These are phyloP conservation scores for Tetragnatha montana DNA, from an alignment of 2,888 invertebrate species.

Conservation along the genomic window DNA sequence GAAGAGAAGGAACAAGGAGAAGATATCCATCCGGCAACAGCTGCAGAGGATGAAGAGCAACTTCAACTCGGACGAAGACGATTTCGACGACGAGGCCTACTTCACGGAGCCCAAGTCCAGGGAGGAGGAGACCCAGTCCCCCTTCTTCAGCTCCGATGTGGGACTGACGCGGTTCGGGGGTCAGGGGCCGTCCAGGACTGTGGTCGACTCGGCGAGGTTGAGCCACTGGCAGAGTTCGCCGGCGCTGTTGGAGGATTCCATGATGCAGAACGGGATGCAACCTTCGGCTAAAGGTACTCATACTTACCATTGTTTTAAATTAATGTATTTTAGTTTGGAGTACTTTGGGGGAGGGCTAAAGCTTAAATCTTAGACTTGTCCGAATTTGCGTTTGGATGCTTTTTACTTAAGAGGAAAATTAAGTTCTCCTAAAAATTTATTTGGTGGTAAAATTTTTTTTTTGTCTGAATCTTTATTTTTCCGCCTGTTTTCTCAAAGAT, in stretches of 20 bases:
- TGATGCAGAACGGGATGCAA: constrained; percentile 38
- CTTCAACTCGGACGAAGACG: constrained; percentile 46
- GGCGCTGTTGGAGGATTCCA: constrained; percentile 46
- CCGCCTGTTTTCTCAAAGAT: too few species aligned
- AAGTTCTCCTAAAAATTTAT: background rate
- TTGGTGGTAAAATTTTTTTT: too few species aligned
- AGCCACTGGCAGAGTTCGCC: constrained; percentile 68
- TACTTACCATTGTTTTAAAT: too few species aligned
- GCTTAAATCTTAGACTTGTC: background rate
- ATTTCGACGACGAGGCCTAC: constrained; percentile 63
- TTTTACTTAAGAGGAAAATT: background rate
- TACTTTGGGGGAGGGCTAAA: too few species aligned
- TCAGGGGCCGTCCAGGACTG: background rate
- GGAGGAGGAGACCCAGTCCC: constrained; percentile 58
- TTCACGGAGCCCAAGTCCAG: constrained; percentile 65
- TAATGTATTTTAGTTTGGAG: too few species aligned
- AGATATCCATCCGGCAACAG: constrained; percentile 59
- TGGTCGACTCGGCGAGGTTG: constrained; percentile 14
- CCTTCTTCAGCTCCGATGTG: constrained; percentile 35
- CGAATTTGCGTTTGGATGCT: background rate
- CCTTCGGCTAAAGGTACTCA: constrained; percentile 56
- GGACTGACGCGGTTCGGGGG: constrained; percentile 14
- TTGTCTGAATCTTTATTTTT: too few species aligned
- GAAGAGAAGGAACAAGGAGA: constrained; percentile 61
- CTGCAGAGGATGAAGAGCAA: constrained; percentile 53